phyloP scores from a whole-genome alignment of 1,140 invertebrate species.

The Spodoptera litura region DNA sequence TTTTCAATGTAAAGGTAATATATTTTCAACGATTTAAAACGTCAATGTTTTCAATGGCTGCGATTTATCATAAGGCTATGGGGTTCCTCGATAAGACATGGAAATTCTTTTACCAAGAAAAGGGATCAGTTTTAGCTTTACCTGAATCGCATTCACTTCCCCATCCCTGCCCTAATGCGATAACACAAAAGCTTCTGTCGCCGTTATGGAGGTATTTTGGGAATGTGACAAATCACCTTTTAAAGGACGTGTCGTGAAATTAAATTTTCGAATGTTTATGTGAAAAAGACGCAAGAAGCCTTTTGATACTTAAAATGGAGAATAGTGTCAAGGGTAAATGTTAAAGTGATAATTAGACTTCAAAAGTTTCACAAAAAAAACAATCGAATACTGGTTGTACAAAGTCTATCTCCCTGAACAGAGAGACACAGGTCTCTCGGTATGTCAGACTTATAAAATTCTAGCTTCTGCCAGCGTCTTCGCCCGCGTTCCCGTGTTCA shows the following conservation, averaged over 20 bases:
- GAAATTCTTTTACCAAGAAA: constrained; percentile 66
- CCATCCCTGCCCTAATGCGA: constrained; percentile 31
- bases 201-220: constrained; percentile 6
- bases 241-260: constrained; percentile 21
- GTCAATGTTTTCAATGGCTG: constrained; percentile 23
- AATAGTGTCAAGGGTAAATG: too few relatives aligned
- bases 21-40: constrained; percentile 43
- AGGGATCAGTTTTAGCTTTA: constrained; percentile 54
- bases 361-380: too few relatives aligned
- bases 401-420: too few relatives aligned
- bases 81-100: constrained; percentile 46
- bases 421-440: too few relatives aligned
- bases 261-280: background rate
- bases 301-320: too few relatives aligned
- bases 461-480: too few relatives aligned
- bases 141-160: constrained; percentile 54
- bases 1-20: constrained; percentile 29
- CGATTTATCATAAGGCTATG: constrained; percentile 30
- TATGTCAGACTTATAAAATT: too few relatives aligned
- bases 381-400: too few relatives aligned
- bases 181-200: constrained; percentile 11
- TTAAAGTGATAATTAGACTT: too few relatives aligned
- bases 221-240: constrained; percentile 18
- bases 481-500: too few relatives aligned
- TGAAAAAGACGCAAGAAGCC: too few relatives aligned